These are phyloP conservation scores for Drosophila kokeensis DNA, from an alignment of 2,888 invertebrate genomes.

Conservation along the genomic window DNA sequence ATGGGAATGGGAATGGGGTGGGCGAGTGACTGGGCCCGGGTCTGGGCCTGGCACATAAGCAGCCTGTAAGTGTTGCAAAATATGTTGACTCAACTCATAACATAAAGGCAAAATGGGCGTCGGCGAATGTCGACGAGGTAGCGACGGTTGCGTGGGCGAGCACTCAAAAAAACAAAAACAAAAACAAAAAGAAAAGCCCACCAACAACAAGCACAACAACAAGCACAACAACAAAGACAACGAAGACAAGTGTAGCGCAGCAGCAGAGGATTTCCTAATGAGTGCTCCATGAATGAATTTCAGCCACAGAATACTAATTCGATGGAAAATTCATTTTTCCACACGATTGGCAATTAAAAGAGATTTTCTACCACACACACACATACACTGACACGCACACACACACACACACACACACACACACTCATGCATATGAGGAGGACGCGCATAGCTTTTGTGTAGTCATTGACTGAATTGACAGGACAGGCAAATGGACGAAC, in stretches of 20 bases:
- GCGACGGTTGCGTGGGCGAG: conserved; percentile 45
- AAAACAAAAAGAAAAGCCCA: not conserved
- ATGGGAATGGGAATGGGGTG: not conserved
- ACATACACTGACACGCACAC: conserved; percentile 15
- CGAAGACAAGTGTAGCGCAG: conserved; percentile 34
- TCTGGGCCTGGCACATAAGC: conserved; percentile 56
- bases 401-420: conserved; percentile 22
- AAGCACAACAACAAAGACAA: conserved; percentile 15
- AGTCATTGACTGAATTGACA: conserved; percentile 78
- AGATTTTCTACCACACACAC: conserved; percentile 75
- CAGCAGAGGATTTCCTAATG: conserved; percentile 81
- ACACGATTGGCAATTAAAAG: conserved; percentile 84
- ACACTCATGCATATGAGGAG: conserved; percentile 41
- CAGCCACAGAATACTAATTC: conserved; percentile 84
- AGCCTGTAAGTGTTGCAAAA: conserved; percentile 81
- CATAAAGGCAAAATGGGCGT: conserved; percentile 49
- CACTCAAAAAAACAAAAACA: conserved; percentile 29
- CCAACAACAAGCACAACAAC: conserved; percentile 3
- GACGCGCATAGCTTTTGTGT: conserved; percentile 68
- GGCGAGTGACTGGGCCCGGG: conserved; percentile 11
- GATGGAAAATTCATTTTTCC: conserved; percentile 85
- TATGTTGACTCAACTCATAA: conserved; percentile 83
- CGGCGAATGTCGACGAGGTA: conserved; percentile 8
- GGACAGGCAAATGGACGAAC: conserved; percentile 66
- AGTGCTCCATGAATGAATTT: conserved; percentile 84